A percentile compares a stretch with the other conserved stretches of the same genome.
Conservation (phyloP, 1,140 invertebrate genomes). For the Dendroctonus valens region DNA sequence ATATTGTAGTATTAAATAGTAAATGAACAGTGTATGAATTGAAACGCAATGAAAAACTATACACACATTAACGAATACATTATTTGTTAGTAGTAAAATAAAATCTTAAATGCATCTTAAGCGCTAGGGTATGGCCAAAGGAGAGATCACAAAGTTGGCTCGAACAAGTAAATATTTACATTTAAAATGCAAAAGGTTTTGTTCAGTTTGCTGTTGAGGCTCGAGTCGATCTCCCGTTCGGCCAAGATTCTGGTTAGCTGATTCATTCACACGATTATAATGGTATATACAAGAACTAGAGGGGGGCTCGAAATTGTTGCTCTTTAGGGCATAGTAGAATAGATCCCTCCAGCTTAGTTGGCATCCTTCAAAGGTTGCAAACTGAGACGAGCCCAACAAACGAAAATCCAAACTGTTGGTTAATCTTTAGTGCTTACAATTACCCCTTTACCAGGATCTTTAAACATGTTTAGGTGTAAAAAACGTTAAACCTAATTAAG, state of each 20-base stretch:
- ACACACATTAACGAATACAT: background rate
- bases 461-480: background rate
- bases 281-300: background rate
- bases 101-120: background rate
- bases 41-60: constrained; percentile 4
- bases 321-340: background rate
- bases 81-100: background rate
- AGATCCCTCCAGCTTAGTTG: background rate
- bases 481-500: too few species aligned
- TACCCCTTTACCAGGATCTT: constrained; percentile 2
- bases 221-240: too few species aligned
- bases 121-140: too few species aligned
- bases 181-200: background rate
- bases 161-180: constrained; percentile 1
- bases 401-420: background rate
- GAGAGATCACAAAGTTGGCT: background rate
- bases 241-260: too few species aligned
- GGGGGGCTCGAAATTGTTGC: background rate
- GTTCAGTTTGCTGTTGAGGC: background rate
- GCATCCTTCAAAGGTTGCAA: too few species aligned
- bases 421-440: constrained; percentile 1
- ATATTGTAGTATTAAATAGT: constrained; percentile 4
- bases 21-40: constrained; percentile 1
- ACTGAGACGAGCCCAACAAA: background rate
- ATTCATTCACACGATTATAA: background rate